phyloP scores from a whole-genome alignment of 2,888 invertebrate species.

The Cerastoderma edule region DNA sequence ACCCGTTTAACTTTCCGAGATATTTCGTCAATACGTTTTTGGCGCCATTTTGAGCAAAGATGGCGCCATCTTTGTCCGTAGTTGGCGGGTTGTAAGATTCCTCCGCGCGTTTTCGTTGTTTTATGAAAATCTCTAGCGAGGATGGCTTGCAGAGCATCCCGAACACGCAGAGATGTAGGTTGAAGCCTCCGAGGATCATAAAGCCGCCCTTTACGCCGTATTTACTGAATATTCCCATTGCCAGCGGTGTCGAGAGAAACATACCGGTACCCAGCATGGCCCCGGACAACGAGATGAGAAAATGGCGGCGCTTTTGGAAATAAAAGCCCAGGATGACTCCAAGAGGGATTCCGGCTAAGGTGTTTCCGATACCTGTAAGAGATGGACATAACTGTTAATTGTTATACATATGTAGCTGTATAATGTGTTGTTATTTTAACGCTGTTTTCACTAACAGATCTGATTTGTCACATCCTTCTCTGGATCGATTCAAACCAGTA shows the following conservation, averaged over 20 bases:
- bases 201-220: conserved; percentile 59
- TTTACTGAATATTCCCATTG: conserved; percentile 34
- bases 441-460: too few relatives aligned
- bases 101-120: conserved; percentile 3
- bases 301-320: conserved; percentile 51
- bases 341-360: conserved; percentile 44
- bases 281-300: conserved; percentile 39
- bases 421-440: too few relatives aligned
- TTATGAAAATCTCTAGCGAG: conserved; percentile 35
- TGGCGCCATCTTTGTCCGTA: too few relatives aligned
- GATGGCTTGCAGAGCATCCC: conserved; percentile 57
- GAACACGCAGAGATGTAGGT: conserved; percentile 52
- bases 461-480: too few relatives aligned
- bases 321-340: conserved; percentile 58
- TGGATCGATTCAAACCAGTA: too few relatives aligned
- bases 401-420: too few relatives aligned
- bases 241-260: conserved; percentile 57
- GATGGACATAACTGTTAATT: too few relatives aligned
- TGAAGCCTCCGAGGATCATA: conserved; percentile 46
- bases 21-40: neutral
- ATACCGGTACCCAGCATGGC: conserved; percentile 58
- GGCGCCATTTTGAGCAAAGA: too few relatives aligned
- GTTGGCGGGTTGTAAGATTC: neutral
- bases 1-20: conserved; percentile 17
- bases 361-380: conserved; percentile 64